Evolutionary conservation across 1,140 invertebrate genomes (phyloP).

Genomic region (Rhynchophorus ferrugineus): DNA sequence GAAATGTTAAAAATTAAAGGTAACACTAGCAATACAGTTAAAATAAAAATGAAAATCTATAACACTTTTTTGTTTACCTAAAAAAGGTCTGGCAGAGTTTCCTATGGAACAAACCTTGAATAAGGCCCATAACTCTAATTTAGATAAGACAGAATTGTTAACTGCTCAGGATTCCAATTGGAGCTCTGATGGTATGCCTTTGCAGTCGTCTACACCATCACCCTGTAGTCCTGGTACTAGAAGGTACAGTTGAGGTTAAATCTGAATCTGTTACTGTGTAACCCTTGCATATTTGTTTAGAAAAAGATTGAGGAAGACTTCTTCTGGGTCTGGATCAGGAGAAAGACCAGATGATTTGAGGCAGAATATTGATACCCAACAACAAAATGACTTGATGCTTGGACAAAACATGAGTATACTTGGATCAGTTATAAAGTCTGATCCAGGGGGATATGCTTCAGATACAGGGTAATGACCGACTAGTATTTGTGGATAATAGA

Average conservation of each 20-base stretch:
- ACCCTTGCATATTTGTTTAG: slow-evolving; percentile 33
- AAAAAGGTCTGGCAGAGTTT: slow-evolving; percentile 78
- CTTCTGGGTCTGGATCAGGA: slow-evolving; percentile 56
- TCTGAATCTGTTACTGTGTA: neutral
- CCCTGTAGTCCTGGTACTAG: slow-evolving; percentile 38
- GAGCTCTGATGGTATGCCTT: slow-evolving; percentile 39
- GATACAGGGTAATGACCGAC: slow-evolving; percentile 16
- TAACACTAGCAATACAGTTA: slow-evolving; percentile 15
- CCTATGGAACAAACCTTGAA: slow-evolving; percentile 62
- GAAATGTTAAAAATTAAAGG: slow-evolving; percentile 80
- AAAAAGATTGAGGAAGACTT: slow-evolving; percentile 64
- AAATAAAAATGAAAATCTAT: neutral
- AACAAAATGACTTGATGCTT: slow-evolving; percentile 45
- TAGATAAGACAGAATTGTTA: slow-evolving; percentile 43
- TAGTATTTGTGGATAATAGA: no score
- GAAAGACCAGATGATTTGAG: slow-evolving; percentile 39
- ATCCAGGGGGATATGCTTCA: slow-evolving; percentile 35
- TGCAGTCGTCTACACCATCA: slow-evolving; percentile 43
- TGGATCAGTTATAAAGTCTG: slow-evolving; percentile 46
- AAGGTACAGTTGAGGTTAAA: slow-evolving; percentile 28
- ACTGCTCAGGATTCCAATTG: slow-evolving; percentile 44
- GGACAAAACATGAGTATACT: slow-evolving; percentile 32
- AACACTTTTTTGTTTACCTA: slow-evolving; percentile 18
- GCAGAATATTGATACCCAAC: no score
- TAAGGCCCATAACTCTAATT: slow-evolving; percentile 49